phyloP scores from a whole-genome alignment of 2,113 vertebrate genomes.

The Beaufortia kweichowensis region DNA sequence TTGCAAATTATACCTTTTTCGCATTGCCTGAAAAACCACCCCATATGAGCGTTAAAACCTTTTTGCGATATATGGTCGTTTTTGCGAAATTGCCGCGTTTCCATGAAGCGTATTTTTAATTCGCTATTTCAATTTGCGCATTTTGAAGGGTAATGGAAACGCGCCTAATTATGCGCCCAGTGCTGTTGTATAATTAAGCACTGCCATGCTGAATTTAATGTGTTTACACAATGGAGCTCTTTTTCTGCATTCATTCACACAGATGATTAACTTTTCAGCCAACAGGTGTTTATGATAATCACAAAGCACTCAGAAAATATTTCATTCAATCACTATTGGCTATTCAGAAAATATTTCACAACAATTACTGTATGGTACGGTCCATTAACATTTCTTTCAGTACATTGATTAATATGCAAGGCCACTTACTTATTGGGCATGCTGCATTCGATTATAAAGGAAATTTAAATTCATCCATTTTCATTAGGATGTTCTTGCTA shows the following conservation, averaged over 20 bases:
- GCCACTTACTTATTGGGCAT: not conserved
- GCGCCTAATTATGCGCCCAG: too few species aligned
- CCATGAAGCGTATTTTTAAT: too few species aligned
- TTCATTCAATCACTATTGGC: not conserved
- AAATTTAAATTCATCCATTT: slow-evolving; percentile 11
- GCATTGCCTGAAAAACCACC: too few species aligned
- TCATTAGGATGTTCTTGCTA: slow-evolving; percentile 13
- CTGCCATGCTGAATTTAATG: not conserved
- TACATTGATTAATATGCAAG: not conserved
- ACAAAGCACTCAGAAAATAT: too few species aligned
- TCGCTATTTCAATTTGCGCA: too few species aligned
- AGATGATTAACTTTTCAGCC: too few species aligned
- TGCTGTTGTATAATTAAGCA: not conserved
- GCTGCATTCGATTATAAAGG: slow-evolving; percentile 6
- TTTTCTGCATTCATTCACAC: too few species aligned
- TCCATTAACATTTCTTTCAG: not conserved
- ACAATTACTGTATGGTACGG: not conserved
- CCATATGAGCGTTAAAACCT: too few species aligned
- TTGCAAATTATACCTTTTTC: too few species aligned
- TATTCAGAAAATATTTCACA: not conserved
- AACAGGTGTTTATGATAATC: not conserved
- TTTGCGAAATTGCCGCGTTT: too few species aligned
- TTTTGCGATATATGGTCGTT: too few species aligned
- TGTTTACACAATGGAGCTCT: not conserved
- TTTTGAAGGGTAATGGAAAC: too few species aligned